These are phyloP conservation scores for Craniophora ligustri DNA, from an alignment of 2,888 invertebrate genomes.

Conservation along the genomic window DNA sequence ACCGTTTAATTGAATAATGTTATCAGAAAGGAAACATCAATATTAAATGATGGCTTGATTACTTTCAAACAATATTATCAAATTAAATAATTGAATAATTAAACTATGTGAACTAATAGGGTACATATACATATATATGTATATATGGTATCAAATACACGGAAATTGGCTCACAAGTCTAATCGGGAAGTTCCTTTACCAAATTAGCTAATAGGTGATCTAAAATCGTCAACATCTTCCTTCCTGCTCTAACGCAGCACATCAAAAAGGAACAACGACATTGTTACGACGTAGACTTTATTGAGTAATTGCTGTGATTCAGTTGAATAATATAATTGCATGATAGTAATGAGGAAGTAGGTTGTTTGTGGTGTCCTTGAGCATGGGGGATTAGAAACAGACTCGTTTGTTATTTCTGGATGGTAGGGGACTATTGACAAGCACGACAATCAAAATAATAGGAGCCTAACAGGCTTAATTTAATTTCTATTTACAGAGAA, in stretches of 20 bases:
- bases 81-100: background rate
- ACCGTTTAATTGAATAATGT: too few species aligned
- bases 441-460: background rate
- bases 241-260: background rate
- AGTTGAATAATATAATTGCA: constrained; percentile 56
- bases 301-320: constrained; percentile 57
- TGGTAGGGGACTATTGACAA: background rate
- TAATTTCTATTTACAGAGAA: too few species aligned
- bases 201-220: constrained; percentile 3
- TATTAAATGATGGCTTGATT: too few species aligned
- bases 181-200: constrained; percentile 16
- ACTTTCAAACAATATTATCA: too few species aligned
- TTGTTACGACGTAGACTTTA: constrained; percentile 14
- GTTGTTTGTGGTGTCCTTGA: constrained; percentile 45
- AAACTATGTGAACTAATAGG: background rate
- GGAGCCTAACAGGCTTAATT: background rate
- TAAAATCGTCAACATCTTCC: background rate
- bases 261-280: constrained; percentile 1
- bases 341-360: constrained; percentile 61
- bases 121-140: too few species aligned
- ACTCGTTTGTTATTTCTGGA: background rate
- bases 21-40: too few species aligned
- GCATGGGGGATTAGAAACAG: constrained; percentile 15
- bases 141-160: background rate
- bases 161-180: constrained; percentile 11